phyloP scores from a whole-genome alignment of 2,888 invertebrate species.

The Spisula solida region DNA sequence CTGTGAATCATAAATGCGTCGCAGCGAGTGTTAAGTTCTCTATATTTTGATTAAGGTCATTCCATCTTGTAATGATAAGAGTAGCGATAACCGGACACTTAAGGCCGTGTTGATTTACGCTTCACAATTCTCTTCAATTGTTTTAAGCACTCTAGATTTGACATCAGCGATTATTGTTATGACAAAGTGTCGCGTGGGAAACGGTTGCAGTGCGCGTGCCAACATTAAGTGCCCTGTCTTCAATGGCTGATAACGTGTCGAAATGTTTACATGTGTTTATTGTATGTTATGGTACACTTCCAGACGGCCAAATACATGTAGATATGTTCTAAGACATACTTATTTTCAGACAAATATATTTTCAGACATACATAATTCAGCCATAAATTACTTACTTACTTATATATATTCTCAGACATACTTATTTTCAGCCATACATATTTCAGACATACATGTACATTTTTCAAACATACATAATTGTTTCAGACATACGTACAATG shows the following conservation, averaged over 20 bases:
- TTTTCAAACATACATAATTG: too few relatives aligned
- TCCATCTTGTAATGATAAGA: conserved; percentile 42
- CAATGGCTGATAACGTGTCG: not conserved
- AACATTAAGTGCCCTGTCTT: not conserved
- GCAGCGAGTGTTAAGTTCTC: not conserved
- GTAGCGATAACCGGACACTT: conserved; percentile 1
- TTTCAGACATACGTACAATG: too few relatives aligned
- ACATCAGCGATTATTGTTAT: conserved; percentile 39
- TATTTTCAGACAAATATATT: too few relatives aligned
- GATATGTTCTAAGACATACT: too few relatives aligned
- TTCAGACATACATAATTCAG: too few relatives aligned
- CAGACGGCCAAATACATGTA: too few relatives aligned
- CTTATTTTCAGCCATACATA: too few relatives aligned
- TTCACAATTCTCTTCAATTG: conserved; percentile 39
- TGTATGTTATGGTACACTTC: too few relatives aligned
- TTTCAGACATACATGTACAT: too few relatives aligned
- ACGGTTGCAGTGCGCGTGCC: not conserved
- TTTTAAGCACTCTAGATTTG: conserved; percentile 31
- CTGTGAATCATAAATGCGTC: conserved; percentile 6
- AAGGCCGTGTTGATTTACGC: conserved; percentile 49
- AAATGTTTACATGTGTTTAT: too few relatives aligned
- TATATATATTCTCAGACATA: too few relatives aligned
- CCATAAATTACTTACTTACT: too few relatives aligned
- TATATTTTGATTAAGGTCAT: not conserved
- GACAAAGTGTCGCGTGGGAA: conserved; percentile 18